Evolutionary conservation across 2,113 vertebrate genomes (phyloP).

Genomic region (Mus musculus): GRCm39 chr14:109312001-109312500

Average conservation of each 20-base stretch:
- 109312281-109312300: background rate
- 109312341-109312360: background rate
- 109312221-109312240: too few species aligned
- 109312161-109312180: background rate
- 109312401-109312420: too few species aligned
- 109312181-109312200: background rate
- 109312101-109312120: background rate
- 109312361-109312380: too few species aligned
- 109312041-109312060: background rate
- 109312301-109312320: background rate
- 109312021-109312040: background rate
- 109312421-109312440: too few species aligned
- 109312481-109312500: too few species aligned
- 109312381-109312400: too few species aligned
- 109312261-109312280: background rate
- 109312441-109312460: too few species aligned
- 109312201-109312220: too few species aligned
- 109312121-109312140: background rate
- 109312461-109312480: too few species aligned
- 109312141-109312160: background rate
- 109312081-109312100: background rate
- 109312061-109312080: too few species aligned
- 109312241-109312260: too few species aligned
- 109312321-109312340: background rate
- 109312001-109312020: background rate